A percentile compares a stretch with the other conserved stretches of the same genome.
These are phyloP conservation scores for Ochlodes sylvanus DNA, from an alignment of 2,888 invertebrate genomes.

Conservation along the genomic window DNA sequence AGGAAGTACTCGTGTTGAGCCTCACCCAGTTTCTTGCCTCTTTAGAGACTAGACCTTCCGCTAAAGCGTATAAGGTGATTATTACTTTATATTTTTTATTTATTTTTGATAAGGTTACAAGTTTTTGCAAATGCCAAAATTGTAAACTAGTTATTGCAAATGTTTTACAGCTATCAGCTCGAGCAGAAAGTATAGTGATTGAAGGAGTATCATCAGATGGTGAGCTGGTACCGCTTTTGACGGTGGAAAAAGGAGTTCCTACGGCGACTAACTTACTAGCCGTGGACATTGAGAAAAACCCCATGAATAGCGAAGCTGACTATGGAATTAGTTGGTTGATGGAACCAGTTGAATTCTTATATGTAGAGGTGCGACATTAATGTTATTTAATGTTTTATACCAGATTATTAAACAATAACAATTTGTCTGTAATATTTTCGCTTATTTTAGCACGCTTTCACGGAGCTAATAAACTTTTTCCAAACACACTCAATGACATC, in stretches of 20 bases:
- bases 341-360: constrained; percentile 91
- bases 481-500: constrained; percentile 82
- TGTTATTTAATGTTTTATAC: background rate
- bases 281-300: constrained; percentile 90
- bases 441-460: constrained; percentile 86
- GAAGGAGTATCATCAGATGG: constrained; percentile 91
- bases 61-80: constrained; percentile 86
- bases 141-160: background rate
- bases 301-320: constrained; percentile 87
- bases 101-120: background rate
- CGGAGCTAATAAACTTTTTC: constrained; percentile 89
- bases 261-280: constrained; percentile 89
- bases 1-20: constrained; percentile 89
- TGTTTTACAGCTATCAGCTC: constrained; percentile 80
- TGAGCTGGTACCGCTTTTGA: constrained; percentile 88
- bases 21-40: constrained; percentile 89
- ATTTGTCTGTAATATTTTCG: background rate
- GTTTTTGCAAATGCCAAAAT: background rate
- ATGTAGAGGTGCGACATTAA: constrained; percentile 87
- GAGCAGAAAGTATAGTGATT: constrained; percentile 90
- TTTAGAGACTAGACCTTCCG: constrained; percentile 87
- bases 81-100: background rate
- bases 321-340: constrained; percentile 88
- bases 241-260: constrained; percentile 71
- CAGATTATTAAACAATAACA: background rate